Conservation (phyloP, 2,113 vertebrate species). For the Megaceryle torquata region DNA sequence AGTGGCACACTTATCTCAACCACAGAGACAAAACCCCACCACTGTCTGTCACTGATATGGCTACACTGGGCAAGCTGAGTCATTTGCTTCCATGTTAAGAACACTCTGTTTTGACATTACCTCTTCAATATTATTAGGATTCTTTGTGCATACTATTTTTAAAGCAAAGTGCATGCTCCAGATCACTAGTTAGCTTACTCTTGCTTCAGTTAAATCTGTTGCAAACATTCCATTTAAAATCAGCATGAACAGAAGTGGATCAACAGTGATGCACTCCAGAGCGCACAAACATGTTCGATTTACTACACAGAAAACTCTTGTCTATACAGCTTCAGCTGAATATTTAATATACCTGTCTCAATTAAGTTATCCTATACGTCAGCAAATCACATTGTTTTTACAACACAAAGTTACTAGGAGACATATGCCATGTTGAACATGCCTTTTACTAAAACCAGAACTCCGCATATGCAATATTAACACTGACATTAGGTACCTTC, state of each 20-base stretch:
- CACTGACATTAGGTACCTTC: neutral
- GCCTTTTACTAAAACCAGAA: neutral
- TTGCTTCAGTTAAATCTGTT: neutral
- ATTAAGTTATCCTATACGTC: neutral
- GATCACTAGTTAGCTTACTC: neutral
- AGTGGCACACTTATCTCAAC: neutral
- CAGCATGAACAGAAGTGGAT: neutral
- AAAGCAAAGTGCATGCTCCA: neutral
- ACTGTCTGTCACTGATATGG: constrained; percentile 10
- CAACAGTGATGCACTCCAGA: neutral
- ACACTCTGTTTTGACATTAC: neutral
- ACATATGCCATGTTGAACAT: neutral
- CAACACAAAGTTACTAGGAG: neutral
- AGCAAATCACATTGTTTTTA: neutral
- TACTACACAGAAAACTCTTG: neutral
- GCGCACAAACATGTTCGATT: neutral
- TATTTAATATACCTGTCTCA: neutral
- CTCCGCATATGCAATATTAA: neutral
- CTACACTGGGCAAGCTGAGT: neutral
- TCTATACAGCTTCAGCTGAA: neutral
- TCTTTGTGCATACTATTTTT: neutral
- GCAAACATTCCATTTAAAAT: neutral
- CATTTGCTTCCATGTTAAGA: constrained; percentile 30
- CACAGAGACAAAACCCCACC: neutral
- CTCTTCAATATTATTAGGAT: constrained; percentile 8